phyloP scores from a whole-genome alignment of 2,113 vertebrate genomes.

The Podiceps cristatus region DNA sequence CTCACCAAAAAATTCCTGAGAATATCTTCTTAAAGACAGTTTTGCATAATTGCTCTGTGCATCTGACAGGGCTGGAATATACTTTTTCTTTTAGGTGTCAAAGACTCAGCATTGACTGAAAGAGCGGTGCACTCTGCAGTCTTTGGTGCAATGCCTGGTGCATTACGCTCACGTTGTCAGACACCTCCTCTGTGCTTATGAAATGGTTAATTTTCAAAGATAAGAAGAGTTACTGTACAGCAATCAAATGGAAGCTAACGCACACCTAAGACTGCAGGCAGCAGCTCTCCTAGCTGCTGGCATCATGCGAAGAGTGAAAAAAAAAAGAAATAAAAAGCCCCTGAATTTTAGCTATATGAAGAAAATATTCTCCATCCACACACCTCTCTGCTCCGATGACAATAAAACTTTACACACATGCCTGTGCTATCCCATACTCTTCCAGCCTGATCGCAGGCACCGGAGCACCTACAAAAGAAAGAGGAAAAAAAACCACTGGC shows the following conservation, averaged over 20 bases:
- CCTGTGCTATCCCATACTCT: not conserved
- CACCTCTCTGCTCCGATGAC: not conserved
- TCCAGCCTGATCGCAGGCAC: not conserved
- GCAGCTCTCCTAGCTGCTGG: not conserved
- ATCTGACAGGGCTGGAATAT: slow-evolving; percentile 27
- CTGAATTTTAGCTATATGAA: not conserved
- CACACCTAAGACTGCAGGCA: slow-evolving; percentile 41
- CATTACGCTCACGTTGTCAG: not conserved
- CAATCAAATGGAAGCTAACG: slow-evolving; percentile 51
- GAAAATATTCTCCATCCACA: not conserved
- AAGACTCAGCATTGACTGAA: slow-evolving; percentile 21
- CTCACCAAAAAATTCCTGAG: not conserved
- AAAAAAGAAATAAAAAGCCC: not conserved
- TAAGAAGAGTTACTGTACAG: slow-evolving; percentile 54
- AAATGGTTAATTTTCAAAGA: slow-evolving; percentile 68
- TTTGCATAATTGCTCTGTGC: slow-evolving; percentile 32
- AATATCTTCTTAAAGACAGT: slow-evolving; percentile 9
- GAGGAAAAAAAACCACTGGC: not conserved
- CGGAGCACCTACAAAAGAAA: not conserved
- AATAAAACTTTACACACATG: not conserved
- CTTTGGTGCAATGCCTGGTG: slow-evolving; percentile 67
- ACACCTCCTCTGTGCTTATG: slow-evolving; percentile 4
- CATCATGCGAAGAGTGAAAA: accelerated
- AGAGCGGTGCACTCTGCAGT: slow-evolving; percentile 54
- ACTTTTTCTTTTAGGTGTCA: slow-evolving; percentile 42